These are phyloP conservation scores for Pelusios castaneus DNA, from an alignment of 2,113 vertebrate genomes.

Conservation along the genomic window DNA sequence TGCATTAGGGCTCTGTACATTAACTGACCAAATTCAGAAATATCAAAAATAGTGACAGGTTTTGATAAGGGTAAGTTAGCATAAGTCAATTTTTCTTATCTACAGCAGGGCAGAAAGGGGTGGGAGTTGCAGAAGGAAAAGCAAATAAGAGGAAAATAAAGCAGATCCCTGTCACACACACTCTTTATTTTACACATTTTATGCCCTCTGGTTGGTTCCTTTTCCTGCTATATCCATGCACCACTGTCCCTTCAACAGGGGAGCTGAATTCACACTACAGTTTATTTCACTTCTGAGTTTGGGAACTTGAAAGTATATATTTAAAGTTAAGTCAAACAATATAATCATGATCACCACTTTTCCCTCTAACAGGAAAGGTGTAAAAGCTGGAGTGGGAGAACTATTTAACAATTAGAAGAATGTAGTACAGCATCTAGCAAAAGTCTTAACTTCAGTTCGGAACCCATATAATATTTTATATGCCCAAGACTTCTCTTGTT, in stretches of 20 bases:
- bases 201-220: background rate
- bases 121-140: background rate
- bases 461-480: background rate
- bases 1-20: background rate
- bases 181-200: background rate
- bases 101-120: background rate
- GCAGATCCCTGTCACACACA: background rate
- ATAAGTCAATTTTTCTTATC: background rate
- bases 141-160: background rate
- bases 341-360: background rate
- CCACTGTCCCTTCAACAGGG: background rate
- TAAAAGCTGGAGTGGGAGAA: background rate
- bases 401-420: background rate
- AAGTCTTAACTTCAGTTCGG: background rate
- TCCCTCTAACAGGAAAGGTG: background rate
- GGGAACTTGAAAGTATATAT: background rate
- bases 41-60: background rate
- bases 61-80: background rate
- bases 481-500: conserved; percentile 9
- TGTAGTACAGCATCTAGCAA: background rate
- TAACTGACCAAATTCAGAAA: background rate
- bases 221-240: background rate
- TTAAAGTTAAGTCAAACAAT: background rate
- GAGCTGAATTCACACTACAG: background rate
- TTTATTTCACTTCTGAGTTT: background rate